Conservation (phyloP, 2,888 invertebrate genomes). For the Amaurobius ferox region DNA sequence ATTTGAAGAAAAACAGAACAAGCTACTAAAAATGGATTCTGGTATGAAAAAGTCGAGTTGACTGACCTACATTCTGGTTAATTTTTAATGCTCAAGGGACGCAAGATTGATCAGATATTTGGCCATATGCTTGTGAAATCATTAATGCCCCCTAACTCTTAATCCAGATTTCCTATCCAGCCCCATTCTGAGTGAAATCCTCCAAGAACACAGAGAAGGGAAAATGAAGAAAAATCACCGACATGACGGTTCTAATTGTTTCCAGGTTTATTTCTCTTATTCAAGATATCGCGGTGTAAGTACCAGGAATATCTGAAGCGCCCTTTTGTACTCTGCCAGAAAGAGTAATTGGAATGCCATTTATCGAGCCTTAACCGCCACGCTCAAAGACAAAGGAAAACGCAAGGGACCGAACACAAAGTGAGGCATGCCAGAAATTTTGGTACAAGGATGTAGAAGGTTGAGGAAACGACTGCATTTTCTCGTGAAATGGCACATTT, state of each 20-base stretch:
- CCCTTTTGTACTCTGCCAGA: slow-evolving; percentile 34
- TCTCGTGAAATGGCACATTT: too few species aligned
- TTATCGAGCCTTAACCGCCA: slow-evolving; percentile 15
- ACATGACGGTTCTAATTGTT: not conserved
- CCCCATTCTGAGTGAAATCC: not conserved
- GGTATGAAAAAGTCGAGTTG: too few species aligned
- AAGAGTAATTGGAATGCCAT: slow-evolving; percentile 55
- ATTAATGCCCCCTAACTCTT: not conserved
- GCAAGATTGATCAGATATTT: too few species aligned
- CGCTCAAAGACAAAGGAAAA: not conserved
- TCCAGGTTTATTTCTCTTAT: not conserved
- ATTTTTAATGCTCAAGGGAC: too few species aligned
- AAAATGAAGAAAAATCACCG: not conserved
- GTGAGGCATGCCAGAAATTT: not conserved
- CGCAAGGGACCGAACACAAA: not conserved
- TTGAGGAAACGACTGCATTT: too few species aligned
- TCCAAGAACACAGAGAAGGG: not conserved
- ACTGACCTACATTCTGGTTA: too few species aligned
- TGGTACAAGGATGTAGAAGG: too few species aligned
- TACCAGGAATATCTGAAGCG: slow-evolving; percentile 33
- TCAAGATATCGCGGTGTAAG: not conserved
- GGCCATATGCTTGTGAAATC: too few species aligned
- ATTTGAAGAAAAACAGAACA: too few species aligned
- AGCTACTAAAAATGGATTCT: too few species aligned
- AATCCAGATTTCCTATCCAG: not conserved